phyloP scores from a whole-genome alignment of 2,888 invertebrate species.

The Acleris holmiana region DNA sequence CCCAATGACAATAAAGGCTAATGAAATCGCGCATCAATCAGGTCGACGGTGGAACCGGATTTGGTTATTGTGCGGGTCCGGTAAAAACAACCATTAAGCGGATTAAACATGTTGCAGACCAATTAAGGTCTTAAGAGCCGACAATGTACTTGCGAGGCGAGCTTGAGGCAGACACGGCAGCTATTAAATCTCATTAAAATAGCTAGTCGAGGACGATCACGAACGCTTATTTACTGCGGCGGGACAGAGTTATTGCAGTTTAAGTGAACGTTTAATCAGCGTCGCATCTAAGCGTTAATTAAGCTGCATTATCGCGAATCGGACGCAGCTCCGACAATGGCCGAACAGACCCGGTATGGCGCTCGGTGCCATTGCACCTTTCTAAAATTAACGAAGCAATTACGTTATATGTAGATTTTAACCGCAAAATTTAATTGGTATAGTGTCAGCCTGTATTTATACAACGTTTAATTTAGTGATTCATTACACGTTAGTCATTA shows the following conservation, averaged over 20 bases:
- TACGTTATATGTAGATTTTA: conserved; percentile 40
- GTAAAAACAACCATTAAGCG: conserved; percentile 70
- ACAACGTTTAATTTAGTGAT: conserved; percentile 47
- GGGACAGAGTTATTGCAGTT: conserved; percentile 64
- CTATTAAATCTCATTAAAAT: conserved; percentile 79
- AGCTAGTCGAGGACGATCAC: conserved; percentile 69
- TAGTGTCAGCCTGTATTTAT: conserved; percentile 41
- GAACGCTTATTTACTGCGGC: conserved; percentile 71
- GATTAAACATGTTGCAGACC: conserved; percentile 75
- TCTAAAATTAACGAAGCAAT: conserved; percentile 44
- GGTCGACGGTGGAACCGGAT: conserved; percentile 61
- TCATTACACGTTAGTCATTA: conserved; percentile 47
- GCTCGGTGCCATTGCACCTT: conserved; percentile 40
- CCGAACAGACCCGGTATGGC: conserved; percentile 41
- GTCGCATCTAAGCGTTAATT: conserved; percentile 69
- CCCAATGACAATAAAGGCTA: conserved; percentile 50
- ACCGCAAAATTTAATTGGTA: conserved; percentile 46
- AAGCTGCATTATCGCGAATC: conserved; percentile 71
- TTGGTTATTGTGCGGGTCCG: conserved; percentile 59
- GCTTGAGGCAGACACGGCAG: conserved; percentile 50
- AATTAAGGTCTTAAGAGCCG: conserved; percentile 73
- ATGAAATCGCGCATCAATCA: conserved; percentile 57
- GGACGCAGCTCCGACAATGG: conserved; percentile 41
- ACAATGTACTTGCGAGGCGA: conserved; percentile 59
- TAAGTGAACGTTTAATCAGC: conserved; percentile 66